These are phyloP conservation scores for Erythrolamprus reginae DNA, from an alignment of 2,113 vertebrate species.

Conservation along the genomic window DNA sequence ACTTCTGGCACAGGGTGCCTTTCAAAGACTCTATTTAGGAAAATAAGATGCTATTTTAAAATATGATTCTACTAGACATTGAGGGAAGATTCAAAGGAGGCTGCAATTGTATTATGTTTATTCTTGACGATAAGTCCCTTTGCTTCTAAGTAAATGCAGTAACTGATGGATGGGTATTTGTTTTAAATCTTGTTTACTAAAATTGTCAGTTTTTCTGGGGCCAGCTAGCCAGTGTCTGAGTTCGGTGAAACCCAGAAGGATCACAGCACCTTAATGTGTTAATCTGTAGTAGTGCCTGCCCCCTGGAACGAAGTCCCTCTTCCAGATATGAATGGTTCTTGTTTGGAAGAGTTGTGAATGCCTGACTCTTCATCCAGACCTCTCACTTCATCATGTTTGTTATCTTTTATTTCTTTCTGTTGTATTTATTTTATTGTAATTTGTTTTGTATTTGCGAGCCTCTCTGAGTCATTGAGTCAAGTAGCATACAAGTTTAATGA, in stretches of 20 bases:
- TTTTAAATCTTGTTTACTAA: neutral
- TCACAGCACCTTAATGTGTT: neutral
- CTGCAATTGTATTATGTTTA: neutral
- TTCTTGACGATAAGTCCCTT: neutral
- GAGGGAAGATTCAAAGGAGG: neutral
- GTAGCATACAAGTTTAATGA: neutral
- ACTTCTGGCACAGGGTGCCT: neutral
- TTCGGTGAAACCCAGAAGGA: neutral
- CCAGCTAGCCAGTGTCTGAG: too few relatives aligned
- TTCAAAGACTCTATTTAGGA: neutral
- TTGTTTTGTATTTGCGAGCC: neutral
- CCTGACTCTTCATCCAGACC: neutral
- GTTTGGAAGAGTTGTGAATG: neutral
- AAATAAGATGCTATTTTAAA: neutral
- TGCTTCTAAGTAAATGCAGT: neutral
- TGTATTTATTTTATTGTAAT: too few relatives aligned
- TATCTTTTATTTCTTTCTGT: neutral
- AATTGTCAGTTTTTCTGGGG: neutral
- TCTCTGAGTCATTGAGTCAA: neutral
- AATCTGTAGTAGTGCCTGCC: neutral
- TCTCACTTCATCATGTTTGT: neutral
- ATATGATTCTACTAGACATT: neutral
- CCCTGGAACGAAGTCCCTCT: neutral
- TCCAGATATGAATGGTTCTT: neutral
- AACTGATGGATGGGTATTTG: neutral